Evolutionary conservation across 2,113 vertebrate species (phyloP).

Genomic region (Columbina picui): DNA sequence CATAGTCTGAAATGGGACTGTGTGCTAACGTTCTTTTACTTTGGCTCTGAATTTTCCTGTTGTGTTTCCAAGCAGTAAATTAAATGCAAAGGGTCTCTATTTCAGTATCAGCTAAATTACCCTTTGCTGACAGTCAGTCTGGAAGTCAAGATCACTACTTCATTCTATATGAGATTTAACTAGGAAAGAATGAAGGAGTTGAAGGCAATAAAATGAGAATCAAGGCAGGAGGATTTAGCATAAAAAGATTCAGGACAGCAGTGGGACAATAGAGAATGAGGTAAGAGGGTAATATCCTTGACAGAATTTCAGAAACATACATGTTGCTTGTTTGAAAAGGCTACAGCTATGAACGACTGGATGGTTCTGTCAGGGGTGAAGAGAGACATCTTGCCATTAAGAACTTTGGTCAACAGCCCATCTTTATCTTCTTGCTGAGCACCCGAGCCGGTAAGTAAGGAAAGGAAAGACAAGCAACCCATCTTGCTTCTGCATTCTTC

Average conservation of each 20-base stretch:
- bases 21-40: neutral
- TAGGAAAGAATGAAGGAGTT: neutral
- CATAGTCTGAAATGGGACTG: neutral
- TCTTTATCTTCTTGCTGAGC: slow-evolving; percentile 92
- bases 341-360: slow-evolving; percentile 93
- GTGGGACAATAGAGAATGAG: neutral
- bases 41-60: slow-evolving; percentile 19
- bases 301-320: neutral
- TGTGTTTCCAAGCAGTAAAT: slow-evolving; percentile 35
- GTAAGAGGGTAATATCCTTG: neutral
- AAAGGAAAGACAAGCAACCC: neutral
- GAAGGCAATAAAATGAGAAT: neutral
- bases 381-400: slow-evolving; percentile 91
- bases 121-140: neutral
- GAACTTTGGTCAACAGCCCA: slow-evolving; percentile 87
- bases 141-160: neutral
- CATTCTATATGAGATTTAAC: neutral
- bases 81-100: neutral
- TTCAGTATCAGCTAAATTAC: neutral
- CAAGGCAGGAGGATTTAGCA: neutral
- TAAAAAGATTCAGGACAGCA: neutral
- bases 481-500: neutral
- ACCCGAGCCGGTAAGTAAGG: slow-evolving; percentile 86
- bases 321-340: slow-evolving; percentile 73
- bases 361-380: slow-evolving; percentile 90